Base-by-base conservation (phyloP, 2,113 vertebrate species). In the Formicarius rufipectus region DNA sequence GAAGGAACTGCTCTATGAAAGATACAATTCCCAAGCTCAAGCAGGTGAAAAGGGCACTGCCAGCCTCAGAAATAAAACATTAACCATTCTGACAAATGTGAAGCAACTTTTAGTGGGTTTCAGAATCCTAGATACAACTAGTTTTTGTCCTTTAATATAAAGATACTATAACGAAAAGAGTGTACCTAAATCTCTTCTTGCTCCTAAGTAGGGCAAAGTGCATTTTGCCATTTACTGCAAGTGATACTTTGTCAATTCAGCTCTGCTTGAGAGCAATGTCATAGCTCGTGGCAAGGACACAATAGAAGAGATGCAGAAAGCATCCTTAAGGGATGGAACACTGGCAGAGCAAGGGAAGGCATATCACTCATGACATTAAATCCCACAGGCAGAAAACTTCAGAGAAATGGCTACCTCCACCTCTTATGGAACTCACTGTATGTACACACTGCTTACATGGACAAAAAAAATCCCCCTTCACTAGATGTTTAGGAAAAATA, bases 381-480 rank as follows among this genome's bases (percentile, higher is more conserved):
- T 49, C 58, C 56, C 4, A 0, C 33, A 28, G 62, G 77, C 59
- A 72, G 60, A 62, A 90, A 86, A 58, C n/a, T 76, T 96, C 76
- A 84, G 55, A 77, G 78, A 42, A 71, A 71, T 67, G 30, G 37
- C 67, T 80, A 49, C 17, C 40, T 7, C 15, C 21, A 23, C 44
- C 60, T 67, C 62, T 50, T 37, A 31, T 1, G 25, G 50, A 83
- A 59, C 25, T 63, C 44, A 68, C 1, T 33, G n/a, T 66, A 50
- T 1, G 3, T 25, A 44, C 35, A 28, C 6, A 28, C 2, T 23
- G 59, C 63, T 90, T 31, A 68, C 47, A 53, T 0, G 0, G 20
- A 63, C n/a, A 45, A 22, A 58, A 33, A 64, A 4, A 20, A 10
- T 12, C 24, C 37, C 75, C 12, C 20, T 56, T 47, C 45, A 31